phyloP scores from a whole-genome alignment of 2,797 vertebrate species.

The Masticophis lateralis region DNA sequence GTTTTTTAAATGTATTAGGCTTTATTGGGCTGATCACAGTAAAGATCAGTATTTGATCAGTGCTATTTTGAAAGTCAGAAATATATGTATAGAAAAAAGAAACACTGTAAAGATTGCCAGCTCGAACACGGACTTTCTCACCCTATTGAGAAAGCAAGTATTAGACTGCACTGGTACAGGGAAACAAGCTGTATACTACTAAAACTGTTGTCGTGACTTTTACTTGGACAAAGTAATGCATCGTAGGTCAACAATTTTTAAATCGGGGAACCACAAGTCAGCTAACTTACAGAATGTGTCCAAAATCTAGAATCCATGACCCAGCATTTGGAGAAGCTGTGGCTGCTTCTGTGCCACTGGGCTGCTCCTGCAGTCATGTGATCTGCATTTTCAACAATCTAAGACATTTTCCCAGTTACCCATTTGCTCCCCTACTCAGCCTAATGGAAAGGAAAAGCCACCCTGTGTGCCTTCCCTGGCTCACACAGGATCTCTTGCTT shows the following conservation, averaged over 20 bases:
- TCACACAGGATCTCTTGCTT: no score
- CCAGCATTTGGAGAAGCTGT: no score
- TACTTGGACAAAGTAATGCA: not conserved
- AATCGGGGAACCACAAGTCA: not conserved
- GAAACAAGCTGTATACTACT: not conserved
- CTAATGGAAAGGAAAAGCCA: not conserved
- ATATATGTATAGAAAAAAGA: constrained; percentile 33
- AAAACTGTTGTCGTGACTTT: not conserved
- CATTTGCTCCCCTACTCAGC: no score
- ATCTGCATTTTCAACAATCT: not conserved
- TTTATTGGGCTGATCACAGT: constrained; percentile 31
- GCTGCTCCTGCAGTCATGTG: no score
- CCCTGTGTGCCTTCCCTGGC: no score
- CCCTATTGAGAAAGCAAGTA: not conserved
- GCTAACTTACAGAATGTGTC: not conserved
- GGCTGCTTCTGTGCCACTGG: not conserved
- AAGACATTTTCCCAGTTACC: not conserved
- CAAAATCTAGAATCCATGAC: not conserved
- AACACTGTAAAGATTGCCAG: constrained; percentile 25
- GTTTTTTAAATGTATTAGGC: constrained; percentile 26
- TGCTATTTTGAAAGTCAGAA: constrained; percentile 29
- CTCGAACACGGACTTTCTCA: constrained; percentile 3
- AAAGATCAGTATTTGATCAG: constrained; percentile 41
- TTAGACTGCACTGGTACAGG: not conserved
- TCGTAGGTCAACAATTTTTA: not conserved